Base-by-base conservation (phyloP, 1,140 invertebrate genomes). In the Saccostrea echinata region DNA sequence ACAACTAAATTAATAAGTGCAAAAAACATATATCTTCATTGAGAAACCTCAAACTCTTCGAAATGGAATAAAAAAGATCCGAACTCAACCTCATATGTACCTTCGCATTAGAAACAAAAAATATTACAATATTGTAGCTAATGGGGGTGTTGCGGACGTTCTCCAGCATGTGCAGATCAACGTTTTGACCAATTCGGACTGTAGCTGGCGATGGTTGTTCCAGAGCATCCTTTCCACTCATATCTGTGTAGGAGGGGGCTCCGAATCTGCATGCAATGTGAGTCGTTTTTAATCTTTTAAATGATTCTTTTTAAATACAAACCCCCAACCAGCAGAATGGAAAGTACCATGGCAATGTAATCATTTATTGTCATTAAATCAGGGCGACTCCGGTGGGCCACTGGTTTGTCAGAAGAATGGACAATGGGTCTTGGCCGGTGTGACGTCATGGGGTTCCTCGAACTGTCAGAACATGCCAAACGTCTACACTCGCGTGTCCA, bases 331-430 rank as follows among this genome's bases (percentile, higher is more conserved):
- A 71, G 24, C 6, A 27, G 0, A 12, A 71, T 27, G 27, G 27
- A 30, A 27, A 8, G n/a, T 11, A 30, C 24, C 9, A 27, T 12
- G 61, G 6, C 27, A 21, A 71, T 71, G 24, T 30, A 71, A n/a
- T 64, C 11, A 8, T 21, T 64, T 71, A 12, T 11, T 71, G 9
- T 30, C 24, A 3, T 71, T 71, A 13, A 55, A 87, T n/a, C 64
- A 96, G 97, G 97, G 98, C 87, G 98, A 98, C 95, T 98, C 97
- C 33, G 98, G 98, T 64, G 98, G 98, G 3, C 98, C 98, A 0
- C 97, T 99, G 97, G 98, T 98, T 53, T 94, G 94, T 82, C 82
- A 91, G 61, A 81, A 86, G n/a, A 86, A 91, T 35, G 91, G 90
- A 3, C 84, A 88, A 21, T 93, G 90, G 82, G 84, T 91, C 24